Evolutionary conservation across 2,797 vertebrate genomes (phyloP).

Genomic region (Nothura maculosa): DNA sequence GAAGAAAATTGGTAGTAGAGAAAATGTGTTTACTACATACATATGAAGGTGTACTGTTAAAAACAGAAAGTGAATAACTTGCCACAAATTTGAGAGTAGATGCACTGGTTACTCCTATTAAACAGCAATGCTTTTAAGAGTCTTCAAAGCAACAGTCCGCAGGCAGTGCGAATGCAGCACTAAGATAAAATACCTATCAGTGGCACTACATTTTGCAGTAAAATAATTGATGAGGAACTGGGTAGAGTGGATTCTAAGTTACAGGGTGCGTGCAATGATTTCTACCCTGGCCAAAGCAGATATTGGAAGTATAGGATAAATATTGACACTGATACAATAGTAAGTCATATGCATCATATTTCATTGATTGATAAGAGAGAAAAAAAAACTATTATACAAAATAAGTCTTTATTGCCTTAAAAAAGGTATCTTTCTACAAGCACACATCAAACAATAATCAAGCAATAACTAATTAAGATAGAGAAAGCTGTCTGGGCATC

Average conservation of each 20-base stretch:
- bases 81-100: constrained; percentile 55
- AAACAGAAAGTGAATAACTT: constrained; percentile 15
- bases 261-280: constrained; percentile 35
- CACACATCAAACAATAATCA: constrained; percentile 34
- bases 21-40: constrained; percentile 12
- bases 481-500: constrained; percentile 27
- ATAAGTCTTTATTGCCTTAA: not conserved
- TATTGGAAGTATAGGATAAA: constrained; percentile 25
- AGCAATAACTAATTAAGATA: constrained; percentile 28
- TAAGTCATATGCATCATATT: constrained; percentile 18
- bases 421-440: not conserved
- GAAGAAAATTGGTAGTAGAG: not conserved
- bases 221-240: constrained; percentile 68
- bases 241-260: constrained; percentile 67
- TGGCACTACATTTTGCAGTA: constrained; percentile 38
- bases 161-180: constrained; percentile 71
- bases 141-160: constrained; percentile 68
- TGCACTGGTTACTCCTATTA: constrained; percentile 36
- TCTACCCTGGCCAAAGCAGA: constrained; percentile 38
- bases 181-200: constrained; percentile 76
- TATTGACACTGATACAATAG: not conserved
- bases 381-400: constrained; percentile 15
- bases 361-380: constrained; percentile 35
- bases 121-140: constrained; percentile 49
- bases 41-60: not conserved